Percentiles rank a stretch among this genome's conserved stretches.
These are phyloP conservation scores for Eugnorisma glareosa DNA, from an alignment of 2,888 invertebrate genomes.

Conservation along the genomic window DNA sequence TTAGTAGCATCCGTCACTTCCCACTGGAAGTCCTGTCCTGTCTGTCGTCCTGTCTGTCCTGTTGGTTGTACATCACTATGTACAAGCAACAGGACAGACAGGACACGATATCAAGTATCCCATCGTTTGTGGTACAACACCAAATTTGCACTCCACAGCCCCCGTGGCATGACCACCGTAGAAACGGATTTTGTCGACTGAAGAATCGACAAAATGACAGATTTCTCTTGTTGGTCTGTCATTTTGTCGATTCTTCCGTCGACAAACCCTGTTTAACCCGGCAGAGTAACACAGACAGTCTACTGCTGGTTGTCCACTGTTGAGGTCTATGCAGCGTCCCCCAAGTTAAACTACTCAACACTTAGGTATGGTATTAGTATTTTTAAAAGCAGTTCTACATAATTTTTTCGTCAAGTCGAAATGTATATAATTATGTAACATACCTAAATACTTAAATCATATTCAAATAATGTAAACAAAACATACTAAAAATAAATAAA, in stretches of 20 bases:
- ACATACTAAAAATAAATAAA: neutral
- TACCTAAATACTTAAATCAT: neutral
- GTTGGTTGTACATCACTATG: too few relatives aligned
- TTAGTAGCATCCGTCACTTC: neutral
- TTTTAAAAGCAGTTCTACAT: neutral
- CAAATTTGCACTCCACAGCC: neutral
- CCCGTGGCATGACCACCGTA: too few relatives aligned
- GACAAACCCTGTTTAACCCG: too few relatives aligned
- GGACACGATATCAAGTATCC: neutral
- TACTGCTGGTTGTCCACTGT: neutral
- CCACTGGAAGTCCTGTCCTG: too few relatives aligned
- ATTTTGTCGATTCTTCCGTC: too few relatives aligned
- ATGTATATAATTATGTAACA: neutral
- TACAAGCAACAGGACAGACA: neutral
- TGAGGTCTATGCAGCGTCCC: neutral
- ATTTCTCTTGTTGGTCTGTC: too few relatives aligned
- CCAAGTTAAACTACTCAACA: neutral
- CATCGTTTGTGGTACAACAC: neutral
- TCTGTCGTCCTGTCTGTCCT: too few relatives aligned
- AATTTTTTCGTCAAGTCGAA: neutral
- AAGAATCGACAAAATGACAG: too few relatives aligned
- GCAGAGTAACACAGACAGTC: neutral
- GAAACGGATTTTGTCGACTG: too few relatives aligned
- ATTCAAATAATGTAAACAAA: constrained; percentile 4
- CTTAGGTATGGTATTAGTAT: neutral